Conservation (phyloP, 2,113 vertebrate genomes). For the Lipotes vexillifer region DNA sequence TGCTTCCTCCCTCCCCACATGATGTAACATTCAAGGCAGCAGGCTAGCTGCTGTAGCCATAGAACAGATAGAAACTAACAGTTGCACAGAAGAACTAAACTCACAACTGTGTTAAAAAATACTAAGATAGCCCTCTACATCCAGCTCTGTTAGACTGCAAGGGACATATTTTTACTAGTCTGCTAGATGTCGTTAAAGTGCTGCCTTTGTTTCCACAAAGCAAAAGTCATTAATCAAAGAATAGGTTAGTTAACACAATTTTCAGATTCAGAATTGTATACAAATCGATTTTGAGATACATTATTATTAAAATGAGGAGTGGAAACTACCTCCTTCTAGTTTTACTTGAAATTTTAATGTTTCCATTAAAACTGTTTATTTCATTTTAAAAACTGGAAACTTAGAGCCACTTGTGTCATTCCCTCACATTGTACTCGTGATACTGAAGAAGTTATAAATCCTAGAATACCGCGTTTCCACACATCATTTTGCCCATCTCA, state of each 20-base stretch:
- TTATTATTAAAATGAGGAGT: background rate
- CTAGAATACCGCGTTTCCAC: background rate
- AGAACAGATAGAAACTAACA: background rate
- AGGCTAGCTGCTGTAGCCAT: background rate
- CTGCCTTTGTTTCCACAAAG: background rate
- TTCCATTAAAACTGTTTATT: background rate
- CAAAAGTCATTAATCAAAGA: slow-evolving; percentile 1
- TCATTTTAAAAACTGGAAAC: background rate
- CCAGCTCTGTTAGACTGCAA: background rate
- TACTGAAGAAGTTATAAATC: background rate
- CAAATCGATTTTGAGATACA: slow-evolving; percentile 17
- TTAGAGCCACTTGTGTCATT: background rate
- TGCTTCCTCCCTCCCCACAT: background rate
- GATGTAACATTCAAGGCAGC: background rate
- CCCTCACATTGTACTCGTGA: background rate
- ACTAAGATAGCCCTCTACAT: background rate
- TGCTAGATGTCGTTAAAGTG: background rate
- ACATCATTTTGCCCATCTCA: background rate
- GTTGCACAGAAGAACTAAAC: background rate
- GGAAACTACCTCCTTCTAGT: background rate
- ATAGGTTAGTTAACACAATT: background rate
- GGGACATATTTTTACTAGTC: background rate
- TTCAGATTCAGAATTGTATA: slow-evolving; percentile 25
- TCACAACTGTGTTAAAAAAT: background rate
- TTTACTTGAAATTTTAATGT: slow-evolving; percentile 28